Base-by-base conservation (phyloP, 2,888 invertebrate species). In the Itoplectis maculator region DNA sequence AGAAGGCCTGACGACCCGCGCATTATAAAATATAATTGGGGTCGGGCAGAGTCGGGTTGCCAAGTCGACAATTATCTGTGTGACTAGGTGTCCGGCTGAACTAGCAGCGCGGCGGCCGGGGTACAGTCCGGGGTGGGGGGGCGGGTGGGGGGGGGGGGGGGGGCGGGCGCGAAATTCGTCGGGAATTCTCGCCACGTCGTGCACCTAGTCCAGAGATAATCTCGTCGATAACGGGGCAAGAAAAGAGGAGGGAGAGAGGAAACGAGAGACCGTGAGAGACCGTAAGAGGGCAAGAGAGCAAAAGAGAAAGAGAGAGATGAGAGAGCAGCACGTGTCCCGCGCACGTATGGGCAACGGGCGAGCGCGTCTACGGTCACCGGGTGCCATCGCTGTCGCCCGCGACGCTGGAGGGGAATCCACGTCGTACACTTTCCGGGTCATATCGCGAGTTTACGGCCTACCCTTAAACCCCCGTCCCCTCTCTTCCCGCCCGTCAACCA, bases 391-490 rank as follows among this genome's bases (percentile, higher is more conserved):
- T 81, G 79, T 80, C 86, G 79, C 83, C 29, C 29, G 29, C 85
- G 70, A 85, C 86, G 84, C 86, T 11, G 18, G 75, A 65, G 56
- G 6, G 49, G 61, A 79, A 73, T 80, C 68, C 75, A 74, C 74
- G 49, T 81, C 79, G 79, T 70, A 66, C 79, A 79, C 79, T 75
- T 83, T 76, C 65, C 69, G 40, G 74, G 56, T 74, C 77, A 81
- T 79, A 81, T 79, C 74, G 74, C 79, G 74, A 75, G 82, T 85
- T 83, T 76, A 85, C 85, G 82, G 83, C 82, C 85, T 83, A 83
- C 82, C 76, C 84, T 82, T 73, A 73, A 77, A 65, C 23, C 59
- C n/a, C 74, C 18, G n/a, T 29, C 18, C 42, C 37, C 54, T 13
- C 54, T 13, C 0, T 13, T n/a, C n/a, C n/a, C n/a, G n/a, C n/a